Conservation (phyloP, 2,113 vertebrate genomes). For the Uropsilus gracilis region DNA sequence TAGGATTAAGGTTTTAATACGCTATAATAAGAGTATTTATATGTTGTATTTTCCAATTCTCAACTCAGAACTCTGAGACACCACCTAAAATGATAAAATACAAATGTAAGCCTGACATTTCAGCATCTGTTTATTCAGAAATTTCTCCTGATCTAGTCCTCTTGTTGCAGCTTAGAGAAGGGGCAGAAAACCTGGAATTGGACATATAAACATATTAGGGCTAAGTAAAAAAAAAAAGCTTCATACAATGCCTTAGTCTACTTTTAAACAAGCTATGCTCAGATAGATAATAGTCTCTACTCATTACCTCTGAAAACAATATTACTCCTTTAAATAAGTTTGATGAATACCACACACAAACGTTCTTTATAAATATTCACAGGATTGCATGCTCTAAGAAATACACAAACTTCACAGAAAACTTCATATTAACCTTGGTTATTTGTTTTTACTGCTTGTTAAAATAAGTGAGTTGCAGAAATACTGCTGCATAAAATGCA, state of each 20-base stretch:
- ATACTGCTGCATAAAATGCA: constrained; percentile 15
- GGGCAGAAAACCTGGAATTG: background rate
- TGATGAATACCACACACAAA: background rate
- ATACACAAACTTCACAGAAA: background rate
- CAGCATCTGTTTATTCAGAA: background rate
- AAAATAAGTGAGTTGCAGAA: constrained; percentile 15
- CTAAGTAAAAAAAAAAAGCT: too few relatives aligned
- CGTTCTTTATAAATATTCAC: background rate
- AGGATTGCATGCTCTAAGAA: background rate
- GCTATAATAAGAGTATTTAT: background rate
- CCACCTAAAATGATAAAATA: background rate
- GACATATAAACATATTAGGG: background rate
- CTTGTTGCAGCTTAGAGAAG: background rate
- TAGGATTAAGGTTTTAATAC: background rate
- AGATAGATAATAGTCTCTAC: background rate
- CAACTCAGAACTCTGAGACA: background rate
- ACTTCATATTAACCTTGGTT: background rate
- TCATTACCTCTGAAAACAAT: background rate
- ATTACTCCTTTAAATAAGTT: background rate
- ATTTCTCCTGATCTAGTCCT: background rate
- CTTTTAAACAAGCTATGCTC: background rate
- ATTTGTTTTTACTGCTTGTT: constrained; percentile 45
- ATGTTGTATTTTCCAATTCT: background rate
- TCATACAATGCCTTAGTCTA: background rate
- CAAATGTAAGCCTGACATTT: background rate